Evolutionary conservation across 2,113 vertebrate species (phyloP).

Genomic region (human): GRCh38 chr4:55511001-55511500

Average conservation of each 20-base stretch:
- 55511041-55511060: background rate
- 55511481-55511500: background rate
- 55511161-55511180: background rate
- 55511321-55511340: conserved; percentile 5
- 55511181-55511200: background rate
- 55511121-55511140: background rate
- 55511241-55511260: background rate
- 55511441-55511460: background rate
- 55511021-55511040: background rate
- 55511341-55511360: conserved; percentile 14
- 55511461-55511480: background rate
- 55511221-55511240: background rate
- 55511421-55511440: background rate
- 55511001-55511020: background rate
- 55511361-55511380: conserved; percentile 8
- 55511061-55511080: background rate
- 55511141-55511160: background rate
- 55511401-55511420: conserved; percentile 9
- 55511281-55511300: conserved; percentile 23
- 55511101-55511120: background rate
- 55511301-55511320: background rate
- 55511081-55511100: background rate
- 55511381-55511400: background rate
- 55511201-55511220: background rate
- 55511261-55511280: background rate